Evolutionary conservation across 2,113 vertebrate genomes (phyloP).

Genomic region (Dromaius novaehollandiae): DNA sequence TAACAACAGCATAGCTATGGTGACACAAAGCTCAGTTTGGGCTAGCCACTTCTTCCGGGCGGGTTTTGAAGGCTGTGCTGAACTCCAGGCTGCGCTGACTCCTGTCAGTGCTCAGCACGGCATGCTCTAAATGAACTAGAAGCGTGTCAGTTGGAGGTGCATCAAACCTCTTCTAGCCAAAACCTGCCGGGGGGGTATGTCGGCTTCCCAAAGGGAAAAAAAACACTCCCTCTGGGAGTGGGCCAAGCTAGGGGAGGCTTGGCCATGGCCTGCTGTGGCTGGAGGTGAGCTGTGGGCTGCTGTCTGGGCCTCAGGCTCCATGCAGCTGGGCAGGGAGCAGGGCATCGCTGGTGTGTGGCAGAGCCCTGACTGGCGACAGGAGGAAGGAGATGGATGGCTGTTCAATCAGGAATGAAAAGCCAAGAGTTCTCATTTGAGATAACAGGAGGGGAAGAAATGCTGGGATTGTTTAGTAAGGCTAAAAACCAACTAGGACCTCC

Average conservation of each 20-base stretch:
- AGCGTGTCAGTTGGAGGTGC: too few relatives aligned
- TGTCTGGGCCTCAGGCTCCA: not conserved
- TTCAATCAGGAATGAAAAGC: not conserved
- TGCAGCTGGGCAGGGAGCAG: not conserved
- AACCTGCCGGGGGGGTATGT: not conserved
- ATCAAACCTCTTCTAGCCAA: not conserved
- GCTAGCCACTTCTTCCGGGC: not conserved
- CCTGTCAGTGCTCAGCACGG: not conserved
- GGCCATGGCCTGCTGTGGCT: too few relatives aligned
- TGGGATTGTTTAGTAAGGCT: not conserved
- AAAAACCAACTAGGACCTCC: not conserved
- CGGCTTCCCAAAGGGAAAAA: too few relatives aligned
- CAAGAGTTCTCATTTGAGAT: not conserved
- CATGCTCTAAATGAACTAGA: not conserved
- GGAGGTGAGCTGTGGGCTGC: not conserved
- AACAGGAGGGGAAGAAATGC: not conserved
- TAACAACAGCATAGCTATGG: not conserved
- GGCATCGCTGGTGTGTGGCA: fast-evolving
- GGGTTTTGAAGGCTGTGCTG: not conserved
- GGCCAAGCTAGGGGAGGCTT: too few relatives aligned
- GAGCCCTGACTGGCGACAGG: not conserved
- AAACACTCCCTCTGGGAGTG: fast-evolving
- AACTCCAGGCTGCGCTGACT: not conserved
- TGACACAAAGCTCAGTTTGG: not conserved
- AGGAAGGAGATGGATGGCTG: not conserved